Evolutionary conservation across 2,888 invertebrate species (phyloP).

Genomic region (Drosophila birchii): DNA sequence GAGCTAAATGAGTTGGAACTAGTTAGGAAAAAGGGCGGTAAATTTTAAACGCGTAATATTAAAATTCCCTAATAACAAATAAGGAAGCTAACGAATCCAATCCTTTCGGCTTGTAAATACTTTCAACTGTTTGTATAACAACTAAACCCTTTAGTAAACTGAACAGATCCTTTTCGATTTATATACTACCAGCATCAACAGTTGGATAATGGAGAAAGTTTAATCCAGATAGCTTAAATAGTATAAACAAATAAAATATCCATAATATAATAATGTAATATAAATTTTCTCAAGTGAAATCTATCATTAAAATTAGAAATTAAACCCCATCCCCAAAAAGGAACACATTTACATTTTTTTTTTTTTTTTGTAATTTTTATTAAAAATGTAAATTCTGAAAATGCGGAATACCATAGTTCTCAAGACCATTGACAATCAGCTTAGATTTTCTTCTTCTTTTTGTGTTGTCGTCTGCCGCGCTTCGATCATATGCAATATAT

Average conservation of each 20-base stretch:
- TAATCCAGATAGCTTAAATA: not conserved
- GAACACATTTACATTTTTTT: conserved; percentile 2
- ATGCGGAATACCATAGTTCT: conserved; percentile 75
- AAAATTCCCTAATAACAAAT: not conserved
- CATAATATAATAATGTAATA: not conserved
- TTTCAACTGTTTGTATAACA: not conserved
- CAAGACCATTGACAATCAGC: conserved; percentile 59
- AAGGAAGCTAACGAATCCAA: too few relatives aligned
- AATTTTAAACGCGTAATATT: not conserved
- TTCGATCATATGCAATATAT: conserved; percentile 38
- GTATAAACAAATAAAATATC: not conserved
- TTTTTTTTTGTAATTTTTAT: conserved; percentile 65
- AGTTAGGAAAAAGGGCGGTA: not conserved
- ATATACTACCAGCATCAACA: too few relatives aligned
- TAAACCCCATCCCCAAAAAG: not conserved
- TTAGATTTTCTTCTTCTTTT: conserved; percentile 16
- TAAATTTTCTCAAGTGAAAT: too few relatives aligned
- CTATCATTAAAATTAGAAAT: not conserved
- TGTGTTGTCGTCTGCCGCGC: conserved; percentile 21
- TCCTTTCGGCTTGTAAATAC: not conserved
- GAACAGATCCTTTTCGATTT: too few relatives aligned
- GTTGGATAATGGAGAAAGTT: not conserved
- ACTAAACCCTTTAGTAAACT: too few relatives aligned
- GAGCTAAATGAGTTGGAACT: not conserved
- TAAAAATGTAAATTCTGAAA: conserved; percentile 81